Conservation (phyloP, 2,797 vertebrate species). For the Loriculus beryllinus region DNA sequence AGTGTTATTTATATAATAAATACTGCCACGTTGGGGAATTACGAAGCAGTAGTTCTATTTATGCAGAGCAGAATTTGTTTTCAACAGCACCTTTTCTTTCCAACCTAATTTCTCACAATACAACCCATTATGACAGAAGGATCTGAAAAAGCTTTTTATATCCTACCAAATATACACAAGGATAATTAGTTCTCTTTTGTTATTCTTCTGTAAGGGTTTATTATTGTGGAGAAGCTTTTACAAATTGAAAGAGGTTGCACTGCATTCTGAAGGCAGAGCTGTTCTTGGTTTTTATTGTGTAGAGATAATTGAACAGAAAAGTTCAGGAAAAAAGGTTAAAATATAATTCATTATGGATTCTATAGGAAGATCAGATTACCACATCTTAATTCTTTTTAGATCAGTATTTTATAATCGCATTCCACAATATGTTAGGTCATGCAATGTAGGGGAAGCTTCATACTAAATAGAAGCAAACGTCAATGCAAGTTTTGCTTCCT, state of each 20-base stretch:
- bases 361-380: constrained; percentile 7
- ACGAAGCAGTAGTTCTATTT: not conserved
- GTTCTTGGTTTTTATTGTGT: not conserved
- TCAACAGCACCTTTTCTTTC: constrained; percentile 29
- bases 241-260: constrained; percentile 3
- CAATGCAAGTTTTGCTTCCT: not conserved
- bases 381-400: not conserved
- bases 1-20: constrained; percentile 34
- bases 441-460: not conserved
- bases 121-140: constrained; percentile 8
- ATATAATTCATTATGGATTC: constrained; percentile 12
- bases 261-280: constrained; percentile 31
- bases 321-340: constrained; percentile 16
- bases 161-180: constrained; percentile 22
- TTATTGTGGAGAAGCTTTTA: constrained; percentile 37
- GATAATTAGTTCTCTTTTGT: constrained; percentile 56
- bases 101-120: constrained; percentile 21
- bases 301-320: constrained; percentile 33
- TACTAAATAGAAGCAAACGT: not conserved
- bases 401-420: constrained; percentile 18
- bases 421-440: not conserved
- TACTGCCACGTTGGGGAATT: not conserved
- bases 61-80: constrained; percentile 34
- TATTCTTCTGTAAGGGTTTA: constrained; percentile 21
- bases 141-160: constrained; percentile 45